A percentile compares a stretch with the other conserved stretches of the same genome.
phyloP scores from a whole-genome alignment of 2,113 vertebrate species.

The Charadrius vociferus region DNA sequence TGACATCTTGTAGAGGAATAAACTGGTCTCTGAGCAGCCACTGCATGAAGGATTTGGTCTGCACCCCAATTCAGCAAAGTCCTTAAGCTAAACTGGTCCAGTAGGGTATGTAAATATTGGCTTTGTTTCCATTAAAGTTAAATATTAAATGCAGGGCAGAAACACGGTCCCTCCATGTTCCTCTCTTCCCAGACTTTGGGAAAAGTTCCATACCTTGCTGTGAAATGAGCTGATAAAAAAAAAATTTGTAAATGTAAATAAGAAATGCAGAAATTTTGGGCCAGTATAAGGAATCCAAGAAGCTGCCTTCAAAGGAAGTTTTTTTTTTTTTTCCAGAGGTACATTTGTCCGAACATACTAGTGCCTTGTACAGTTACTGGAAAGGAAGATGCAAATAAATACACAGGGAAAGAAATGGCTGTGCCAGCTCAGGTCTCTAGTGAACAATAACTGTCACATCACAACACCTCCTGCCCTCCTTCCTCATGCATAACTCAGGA shows the following conservation, averaged over 20 bases:
- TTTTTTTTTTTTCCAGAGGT: not conserved
- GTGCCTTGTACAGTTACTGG: not conserved
- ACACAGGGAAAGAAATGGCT: not conserved
- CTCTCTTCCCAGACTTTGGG: not conserved
- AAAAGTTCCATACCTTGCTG: not conserved
- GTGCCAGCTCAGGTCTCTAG: constrained; percentile 31
- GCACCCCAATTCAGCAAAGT: not conserved
- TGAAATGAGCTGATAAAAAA: not conserved
- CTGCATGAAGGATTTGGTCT: not conserved
- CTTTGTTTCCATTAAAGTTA: not conserved
- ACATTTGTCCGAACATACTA: not conserved
- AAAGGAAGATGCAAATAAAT: constrained; percentile 33
- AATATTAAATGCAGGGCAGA: not conserved
- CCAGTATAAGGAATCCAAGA: not conserved
- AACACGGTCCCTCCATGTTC: not conserved
- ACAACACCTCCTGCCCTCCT: constrained; percentile 41
- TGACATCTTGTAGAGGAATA: not conserved
- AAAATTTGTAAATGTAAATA: not conserved
- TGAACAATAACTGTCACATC: constrained; percentile 18
- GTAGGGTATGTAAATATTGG: not conserved
- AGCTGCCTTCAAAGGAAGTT: not conserved
- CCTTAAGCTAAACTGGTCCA: not conserved
- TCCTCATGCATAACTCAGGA: constrained; percentile 24
- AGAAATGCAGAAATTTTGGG: not conserved
- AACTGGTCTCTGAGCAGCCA: not conserved